Evolutionary conservation across 2,888 invertebrate genomes (phyloP), one percentile per base, ranked within the genome.

Genomic region (Ophraella communa): DNA sequence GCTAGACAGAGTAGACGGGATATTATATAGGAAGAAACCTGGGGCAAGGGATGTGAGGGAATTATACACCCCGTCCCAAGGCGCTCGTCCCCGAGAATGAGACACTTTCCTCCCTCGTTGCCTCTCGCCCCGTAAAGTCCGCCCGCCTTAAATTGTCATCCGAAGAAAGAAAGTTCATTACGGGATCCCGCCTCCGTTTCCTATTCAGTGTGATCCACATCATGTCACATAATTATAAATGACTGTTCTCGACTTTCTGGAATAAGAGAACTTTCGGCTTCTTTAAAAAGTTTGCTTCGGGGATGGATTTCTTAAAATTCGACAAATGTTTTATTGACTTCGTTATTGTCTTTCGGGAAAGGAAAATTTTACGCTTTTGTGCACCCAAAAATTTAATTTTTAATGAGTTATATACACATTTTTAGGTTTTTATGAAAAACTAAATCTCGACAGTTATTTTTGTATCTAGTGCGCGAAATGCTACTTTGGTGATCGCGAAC

Each of bases 1-100:
- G 83, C 82, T 78, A 82, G 82, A 82, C 82, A 77, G 80, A 79
- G 80, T 78, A 80, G 81, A 80, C 81, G 78, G 79, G 77, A 81
- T 78, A 81, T 82, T 81, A 82, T 81, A 81, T 80, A 78, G 79
- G 79, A 78, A 79, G 78, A 77, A 79, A 79, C 78, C 78, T 77
- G 78, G 78, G 78, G 79, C 79, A 72, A 67, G 68, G 74, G 70
- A 61, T 47, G 73, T 70, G 69, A 55, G 39, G 62, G 51, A 30
- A 47, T 45, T 24, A 49, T 23, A 30, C 73, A 71, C 75, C 73
- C 67, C 69, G 73, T 80, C 81, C 81, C 81, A 72, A 77, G 80
- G 79, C 78, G 80, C 75, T 79, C 80, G 80, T 82, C 81, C 77
- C 76, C 73, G 72, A 76, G 80, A 81, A 80, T 80, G 80, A 81